Evolutionary conservation across 2,888 invertebrate genomes (phyloP), one percentile per base, ranked within the genome.

Genomic region (Platycnemis pennipes): DNA sequence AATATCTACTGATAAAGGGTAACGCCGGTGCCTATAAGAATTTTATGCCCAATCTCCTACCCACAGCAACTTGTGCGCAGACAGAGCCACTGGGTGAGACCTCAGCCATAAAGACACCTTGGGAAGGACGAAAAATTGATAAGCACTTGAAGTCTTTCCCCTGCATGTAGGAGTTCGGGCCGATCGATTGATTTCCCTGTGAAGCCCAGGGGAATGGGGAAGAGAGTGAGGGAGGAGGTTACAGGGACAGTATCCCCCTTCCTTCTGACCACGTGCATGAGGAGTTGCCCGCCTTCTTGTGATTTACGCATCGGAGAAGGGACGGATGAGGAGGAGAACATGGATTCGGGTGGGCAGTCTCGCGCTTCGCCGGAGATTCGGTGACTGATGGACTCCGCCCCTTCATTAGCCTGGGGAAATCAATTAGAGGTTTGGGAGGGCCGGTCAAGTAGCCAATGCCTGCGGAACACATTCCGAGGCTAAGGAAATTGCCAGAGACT

Each of bases 141-240:
- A n/a, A n/a, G n/a, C n/a, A n/a, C n/a, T n/a, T n/a, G n/a, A n/a
- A n/a, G n/a, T n/a, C 19, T 49, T 49, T 49, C 77, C 77, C 37
- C 31, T 22, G 26, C 26, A 37, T 77, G 77, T 37, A 77, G 77
- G 31, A 26, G 63, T 63, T 63, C 63, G 26, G n/a, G 31, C 13
- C 77, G 77, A 77, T 77, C 77, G 77, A 77, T 77, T 77, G 77
- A 77, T 77, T 37, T 77, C 77, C 77, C n/a, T n/a, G n/a, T n/a
- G n/a, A n/a, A n/a, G n/a, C n/a, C n/a, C n/a, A 8, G 16, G 13
- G 13, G 31, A 1, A 37, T 8, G 7, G 31, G 31, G 63, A 2
- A 13, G 77, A 77, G 22, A 49, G 49, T 16, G 56, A 16, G 3
- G 11, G 49, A 16, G 49, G 49, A 63, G n/a, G 63, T 22, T 3